A percentile compares a stretch with the other conserved stretches of the same genome.
These are phyloP conservation scores for Alfaro cultratus DNA, from an alignment of 2,797 vertebrate genomes.

Conservation along the genomic window DNA sequence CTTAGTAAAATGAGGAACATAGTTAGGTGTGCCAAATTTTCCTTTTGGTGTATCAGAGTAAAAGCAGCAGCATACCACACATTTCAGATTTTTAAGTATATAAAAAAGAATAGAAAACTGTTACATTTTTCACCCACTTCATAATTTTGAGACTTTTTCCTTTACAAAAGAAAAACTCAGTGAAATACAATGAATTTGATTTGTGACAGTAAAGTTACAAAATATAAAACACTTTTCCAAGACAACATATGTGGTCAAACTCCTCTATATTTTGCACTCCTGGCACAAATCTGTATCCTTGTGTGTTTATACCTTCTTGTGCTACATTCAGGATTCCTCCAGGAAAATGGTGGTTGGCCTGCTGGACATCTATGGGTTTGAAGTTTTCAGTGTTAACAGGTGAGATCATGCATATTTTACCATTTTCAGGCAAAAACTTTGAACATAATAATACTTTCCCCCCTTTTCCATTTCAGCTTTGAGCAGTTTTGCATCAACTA, in stretches of 20 bases:
- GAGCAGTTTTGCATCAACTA: constrained; percentile 99
- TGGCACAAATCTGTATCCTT: neutral
- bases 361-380: constrained; percentile 96
- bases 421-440: neutral
- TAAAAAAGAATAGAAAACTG: neutral
- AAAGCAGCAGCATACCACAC: neutral
- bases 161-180: neutral
- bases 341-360: constrained; percentile 92
- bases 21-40: neutral
- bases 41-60: neutral
- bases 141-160: neutral
- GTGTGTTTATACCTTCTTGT: constrained; percentile 16
- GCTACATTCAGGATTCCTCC: constrained; percentile 84
- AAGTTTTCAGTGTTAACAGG: constrained; percentile 95
- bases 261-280: neutral
- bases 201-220: neutral
- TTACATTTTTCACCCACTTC: neutral
- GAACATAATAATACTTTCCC: neutral
- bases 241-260: neutral
- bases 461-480: constrained; percentile 81
- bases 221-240: neutral
- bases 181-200: neutral
- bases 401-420: constrained; percentile 47
- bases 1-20: neutral
- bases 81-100: neutral